Evolutionary conservation across 1,140 invertebrate genomes (phyloP), one percentile per base, ranked within the genome.

Genomic region (Stratiolaelaps scimitus): DNA sequence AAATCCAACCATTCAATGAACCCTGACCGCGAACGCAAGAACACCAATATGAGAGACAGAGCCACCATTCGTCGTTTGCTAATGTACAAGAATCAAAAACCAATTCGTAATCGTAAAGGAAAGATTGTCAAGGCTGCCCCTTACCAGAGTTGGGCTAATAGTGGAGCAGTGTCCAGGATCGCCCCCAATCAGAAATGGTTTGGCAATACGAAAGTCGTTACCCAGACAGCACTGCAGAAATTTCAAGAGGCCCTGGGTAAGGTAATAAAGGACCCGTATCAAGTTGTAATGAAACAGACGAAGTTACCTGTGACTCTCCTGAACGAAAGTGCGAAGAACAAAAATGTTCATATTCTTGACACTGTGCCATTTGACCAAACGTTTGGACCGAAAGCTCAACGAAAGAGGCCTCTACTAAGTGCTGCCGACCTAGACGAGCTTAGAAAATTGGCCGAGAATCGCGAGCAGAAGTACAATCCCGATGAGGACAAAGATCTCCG

Each of bases 131-230:
- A 82, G 66, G 85, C 92, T 34, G 95, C 95, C 5, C 92, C 94
- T 1, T 99, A 94, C 74, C 89, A 98, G 84, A 86, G 84, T 44
- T 84, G 83, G 75, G 75, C 94, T 17, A 76, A 84, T n/a, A 85
- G 90, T 65, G 96, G 96, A 26, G 87, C 90, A 1, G 82, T 87
- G 72, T 91, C 94, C 43, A 80, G 95, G 60, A 86, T 99, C 7
- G 94, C 97, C 77, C 96, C 96, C 7, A 95, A 90, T 69, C 88
- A 92, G 72, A 92, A 89, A 76, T 99, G 96, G 96, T 99, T 99
- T 79, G 92, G 80, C 4, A 83, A 83, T 71, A 83, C 81, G 7
- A 73, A 78, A 70, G 79, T 82, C 2, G 91, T 99, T 70, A 87
- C 89, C 0, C 94, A 99, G 77, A 85, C 83, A 73, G 87, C 91